phyloP scores from a whole-genome alignment of 1,140 invertebrate species.

The Drosophila pseudoananassae region DNA sequence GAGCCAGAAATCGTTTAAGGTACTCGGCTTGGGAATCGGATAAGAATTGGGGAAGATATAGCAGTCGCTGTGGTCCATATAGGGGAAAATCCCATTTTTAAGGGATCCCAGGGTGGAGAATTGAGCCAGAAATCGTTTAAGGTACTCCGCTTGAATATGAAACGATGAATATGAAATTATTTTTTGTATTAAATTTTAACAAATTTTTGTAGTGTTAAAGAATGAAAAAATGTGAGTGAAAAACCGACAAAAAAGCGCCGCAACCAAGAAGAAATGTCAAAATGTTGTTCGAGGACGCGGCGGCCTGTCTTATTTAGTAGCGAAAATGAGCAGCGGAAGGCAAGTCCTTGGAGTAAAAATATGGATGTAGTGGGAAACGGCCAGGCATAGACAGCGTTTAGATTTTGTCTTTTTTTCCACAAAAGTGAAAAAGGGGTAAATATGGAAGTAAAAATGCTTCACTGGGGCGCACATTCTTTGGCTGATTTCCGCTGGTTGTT shows the following conservation, averaged over 20 bases:
- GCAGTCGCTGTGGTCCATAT: too few species aligned
- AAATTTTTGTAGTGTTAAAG: slow-evolving; percentile 25
- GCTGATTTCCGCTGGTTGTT: slow-evolving; percentile 66
- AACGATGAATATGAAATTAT: not conserved
- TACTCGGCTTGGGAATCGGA: too few species aligned
- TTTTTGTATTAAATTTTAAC: not conserved
- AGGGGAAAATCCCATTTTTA: too few species aligned
- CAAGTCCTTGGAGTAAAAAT: slow-evolving; percentile 56
- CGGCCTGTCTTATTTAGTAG: slow-evolving; percentile 74
- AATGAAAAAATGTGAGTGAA: slow-evolving; percentile 26
- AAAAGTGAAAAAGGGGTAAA: not conserved
- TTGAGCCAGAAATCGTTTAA: too few species aligned
- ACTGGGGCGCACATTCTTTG: slow-evolving; percentile 58
- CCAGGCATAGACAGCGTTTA: slow-evolving; percentile 43
- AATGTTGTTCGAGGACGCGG: slow-evolving; percentile 52
- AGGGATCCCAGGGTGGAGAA: too few species aligned
- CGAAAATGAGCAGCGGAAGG: slow-evolving; percentile 76
- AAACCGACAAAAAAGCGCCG: slow-evolving; percentile 8
- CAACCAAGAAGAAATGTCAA: slow-evolving; percentile 53
- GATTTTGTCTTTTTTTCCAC: slow-evolving; percentile 31
- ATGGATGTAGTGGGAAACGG: slow-evolving; percentile 17
- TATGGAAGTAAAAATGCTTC: slow-evolving; percentile 21
- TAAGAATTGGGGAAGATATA: too few species aligned
- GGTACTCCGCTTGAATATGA: too few species aligned
- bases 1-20: too few species aligned